Evolutionary conservation across 2,797 vertebrate species (phyloP).

Genomic region (Sarcophilus harrisii): DNA sequence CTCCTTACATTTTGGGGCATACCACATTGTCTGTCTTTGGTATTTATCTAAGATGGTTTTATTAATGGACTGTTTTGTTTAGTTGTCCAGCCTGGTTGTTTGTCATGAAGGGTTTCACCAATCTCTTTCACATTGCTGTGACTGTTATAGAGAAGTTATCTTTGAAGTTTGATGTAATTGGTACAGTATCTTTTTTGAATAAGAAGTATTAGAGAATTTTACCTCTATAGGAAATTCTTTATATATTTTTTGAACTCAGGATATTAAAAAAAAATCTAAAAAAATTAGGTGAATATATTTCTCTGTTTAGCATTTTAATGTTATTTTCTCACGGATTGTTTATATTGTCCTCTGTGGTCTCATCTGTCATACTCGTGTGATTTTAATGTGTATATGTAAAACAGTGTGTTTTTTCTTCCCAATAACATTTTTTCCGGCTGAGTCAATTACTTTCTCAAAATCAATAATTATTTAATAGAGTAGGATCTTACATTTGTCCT

Average conservation of each 20-base stretch:
- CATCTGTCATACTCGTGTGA: background rate
- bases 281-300: background rate
- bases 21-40: too few species aligned
- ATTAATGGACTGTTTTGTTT: too few species aligned
- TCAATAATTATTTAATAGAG: background rate
- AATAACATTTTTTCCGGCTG: background rate
- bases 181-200: background rate
- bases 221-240: background rate
- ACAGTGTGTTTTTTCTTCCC: background rate
- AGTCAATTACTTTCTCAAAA: background rate
- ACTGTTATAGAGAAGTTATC: background rate
- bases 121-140: too few species aligned
- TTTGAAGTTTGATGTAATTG: background rate
- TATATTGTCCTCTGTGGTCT: background rate
- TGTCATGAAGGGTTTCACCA: too few species aligned
- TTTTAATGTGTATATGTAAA: background rate
- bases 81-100: too few species aligned
- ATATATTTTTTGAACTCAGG: background rate
- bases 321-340: background rate
- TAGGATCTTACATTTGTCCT: background rate
- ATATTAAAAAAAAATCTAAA: background rate
- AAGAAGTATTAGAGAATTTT: background rate
- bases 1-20: background rate
- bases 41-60: too few species aligned
- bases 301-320: background rate